A percentile compares a stretch with the other conserved stretches of the same genome.
phyloP scores from a whole-genome alignment of 2,113 vertebrate species.

The Rallus limicola region DNA sequence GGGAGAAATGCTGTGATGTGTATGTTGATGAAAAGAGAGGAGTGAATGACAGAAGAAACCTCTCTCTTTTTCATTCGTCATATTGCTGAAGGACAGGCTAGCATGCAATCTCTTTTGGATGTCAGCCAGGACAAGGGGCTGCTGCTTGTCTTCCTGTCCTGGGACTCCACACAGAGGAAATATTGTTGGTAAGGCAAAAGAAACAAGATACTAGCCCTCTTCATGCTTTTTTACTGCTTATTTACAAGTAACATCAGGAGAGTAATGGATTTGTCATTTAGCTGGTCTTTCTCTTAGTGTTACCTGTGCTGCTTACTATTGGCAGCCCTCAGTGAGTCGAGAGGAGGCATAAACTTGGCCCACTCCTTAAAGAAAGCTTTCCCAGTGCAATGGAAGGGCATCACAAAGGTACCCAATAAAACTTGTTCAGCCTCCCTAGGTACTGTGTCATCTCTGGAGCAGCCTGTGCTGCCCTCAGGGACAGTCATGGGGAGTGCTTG shows the following conservation, averaged over 20 bases:
- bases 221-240: neutral
- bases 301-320: neutral
- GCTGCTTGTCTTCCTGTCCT: neutral
- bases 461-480: neutral
- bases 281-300: neutral
- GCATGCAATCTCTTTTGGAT: neutral
- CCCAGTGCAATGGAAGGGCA: neutral
- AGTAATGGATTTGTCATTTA: neutral
- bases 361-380: neutral
- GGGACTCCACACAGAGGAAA: neutral
- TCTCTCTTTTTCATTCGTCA: neutral
- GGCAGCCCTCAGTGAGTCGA: neutral
- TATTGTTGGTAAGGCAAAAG: neutral
- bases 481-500: neutral
- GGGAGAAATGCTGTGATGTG: neutral
- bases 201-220: neutral
- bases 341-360: neutral
- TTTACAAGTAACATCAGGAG: neutral
- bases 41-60: neutral
- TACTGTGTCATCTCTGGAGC: rapidly evolving
- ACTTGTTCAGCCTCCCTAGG: neutral
- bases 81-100: rapidly evolving
- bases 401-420: neutral
- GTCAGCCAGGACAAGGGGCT: neutral
- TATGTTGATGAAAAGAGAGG: neutral